Evolutionary conservation across 2,888 invertebrate species (phyloP), one percentile per base, ranked within the genome.

Genomic region (Plebejus argus): DNA sequence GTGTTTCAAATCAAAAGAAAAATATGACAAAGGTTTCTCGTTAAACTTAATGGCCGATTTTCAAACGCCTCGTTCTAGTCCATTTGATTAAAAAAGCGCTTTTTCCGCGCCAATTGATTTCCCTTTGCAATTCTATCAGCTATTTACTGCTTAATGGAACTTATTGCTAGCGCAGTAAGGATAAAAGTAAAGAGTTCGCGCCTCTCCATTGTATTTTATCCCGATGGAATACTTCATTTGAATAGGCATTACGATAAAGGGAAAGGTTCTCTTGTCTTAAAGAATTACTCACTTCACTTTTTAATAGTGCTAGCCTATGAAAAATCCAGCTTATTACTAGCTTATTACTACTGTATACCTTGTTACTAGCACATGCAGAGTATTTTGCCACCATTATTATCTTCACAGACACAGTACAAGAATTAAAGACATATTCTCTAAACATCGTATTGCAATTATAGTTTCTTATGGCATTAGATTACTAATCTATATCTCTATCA

Each of bases 21-120:
- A 91, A 91, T 91, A 92, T 92, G 91, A 92, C 90, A 91, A 91
- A 90, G 90, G 88, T 89, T 84, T 83, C 89, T 91, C 92, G 89
- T 91, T 92, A 91, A 88, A 87, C 84, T 85, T 89, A 92, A 92
- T 90, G 90, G 90, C 82, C 89, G 89, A 89, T 88, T 88, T 88
- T 86, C 86, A 86, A 87, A 84, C 85, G 85, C 85, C 82, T 86
- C 87, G 89, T 91, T 90, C 89, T 91, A 87, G 86, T 88, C 86
- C 87, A 91, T 92, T 92, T 91, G 87, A 90, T 92, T 90, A 91
- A 91, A 92, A 91, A 92, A 90, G 83, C 84, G 86, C 86, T 86
- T 86, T 87, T 90, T 87, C 85, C 88, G 85, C 84, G 84, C 84
- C 91, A 88, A 91, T 93, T 91, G 91, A 91, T 91, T 92, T 87